Evolutionary conservation across 2,888 invertebrate genomes (phyloP), one percentile per base, ranked within the genome.

Genomic region (Panzeria rudis): DNA sequence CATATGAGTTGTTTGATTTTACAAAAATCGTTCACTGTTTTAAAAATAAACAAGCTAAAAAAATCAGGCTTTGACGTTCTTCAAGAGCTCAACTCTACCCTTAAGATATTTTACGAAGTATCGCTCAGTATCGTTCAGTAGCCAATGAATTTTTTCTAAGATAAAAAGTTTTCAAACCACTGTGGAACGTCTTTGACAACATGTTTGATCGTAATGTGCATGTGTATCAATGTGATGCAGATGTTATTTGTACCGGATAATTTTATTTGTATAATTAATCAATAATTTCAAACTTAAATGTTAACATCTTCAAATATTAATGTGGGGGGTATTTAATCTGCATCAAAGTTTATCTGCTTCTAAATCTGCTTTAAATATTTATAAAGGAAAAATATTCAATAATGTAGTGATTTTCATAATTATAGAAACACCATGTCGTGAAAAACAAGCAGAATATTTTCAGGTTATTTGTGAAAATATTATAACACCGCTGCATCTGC

Each of bases 281-380:
- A 72, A 59, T 72, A 52, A 72, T 13, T 47, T 59, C 20, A 5
- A 44, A 20, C 5, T 59, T 9, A 25, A 54, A 32, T 17, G n/a
- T 23, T 11, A 52, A 52, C 20, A 68, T 52, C 32, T 52, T 59
- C 35, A 2, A 13, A 72, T n/a, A 47, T 41, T 47, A 47, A 61
- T 32, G 61, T 41, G 38, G 52, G 11, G 20, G 52, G 4, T 35
- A 15, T 69, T 23, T 7, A 29, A 35, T 35, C 15, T 52, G 8
- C 15, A 52, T 52, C 20, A 20, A 20, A 15, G 68, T 11, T 52
- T 35, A 32, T 4, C 9, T 32, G 35, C 68, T 52, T 35, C 35
- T 52, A 69, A 52, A 52, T 52, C 23, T 38, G 20, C 17, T 38
- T 69, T 69, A 9, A 69, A 52, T 35, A 52, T 38, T 69, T 44